These are phyloP conservation scores for Clarias platycephalus DNA, from an alignment of 2,797 vertebrate genomes.

Conservation along the genomic window DNA sequence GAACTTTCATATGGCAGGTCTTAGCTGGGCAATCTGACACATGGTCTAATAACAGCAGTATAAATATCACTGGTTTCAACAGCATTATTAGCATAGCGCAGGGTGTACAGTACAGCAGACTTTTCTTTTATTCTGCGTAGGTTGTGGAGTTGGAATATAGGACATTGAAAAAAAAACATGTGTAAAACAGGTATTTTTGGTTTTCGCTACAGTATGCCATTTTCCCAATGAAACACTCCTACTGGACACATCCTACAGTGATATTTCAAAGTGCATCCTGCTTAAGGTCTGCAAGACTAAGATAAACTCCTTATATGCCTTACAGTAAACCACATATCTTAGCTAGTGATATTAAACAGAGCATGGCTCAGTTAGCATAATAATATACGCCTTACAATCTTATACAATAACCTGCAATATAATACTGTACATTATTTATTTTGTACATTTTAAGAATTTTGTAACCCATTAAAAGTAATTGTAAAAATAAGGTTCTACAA, in stretches of 20 bases:
- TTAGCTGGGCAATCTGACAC: slow-evolving; percentile 10
- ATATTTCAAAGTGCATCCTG: background rate
- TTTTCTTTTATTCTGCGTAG: background rate
- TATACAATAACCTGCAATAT: background rate
- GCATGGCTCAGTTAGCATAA: background rate
- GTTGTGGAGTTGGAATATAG: slow-evolving; percentile 8
- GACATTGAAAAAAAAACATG: background rate
- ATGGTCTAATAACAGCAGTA: slow-evolving; percentile 7
- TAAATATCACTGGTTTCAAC: slow-evolving; percentile 4
- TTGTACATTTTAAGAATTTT: background rate
- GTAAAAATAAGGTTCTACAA: too few relatives aligned
- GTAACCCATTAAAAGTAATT: background rate
- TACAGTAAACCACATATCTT: background rate
- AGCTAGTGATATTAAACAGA: background rate
- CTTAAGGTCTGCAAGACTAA: background rate
- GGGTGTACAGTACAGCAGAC: background rate
- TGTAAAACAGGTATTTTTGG: background rate
- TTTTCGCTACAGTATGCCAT: background rate
- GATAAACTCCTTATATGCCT: background rate
- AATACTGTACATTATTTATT: background rate
- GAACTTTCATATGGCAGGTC: slow-evolving; percentile 5
- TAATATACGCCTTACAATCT: background rate
- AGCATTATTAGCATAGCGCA: background rate
- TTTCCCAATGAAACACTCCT: background rate
- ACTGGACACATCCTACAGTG: background rate